Conservation (phyloP, 1,140 invertebrate species). For the Dendrolimus kikuchii region DNA sequence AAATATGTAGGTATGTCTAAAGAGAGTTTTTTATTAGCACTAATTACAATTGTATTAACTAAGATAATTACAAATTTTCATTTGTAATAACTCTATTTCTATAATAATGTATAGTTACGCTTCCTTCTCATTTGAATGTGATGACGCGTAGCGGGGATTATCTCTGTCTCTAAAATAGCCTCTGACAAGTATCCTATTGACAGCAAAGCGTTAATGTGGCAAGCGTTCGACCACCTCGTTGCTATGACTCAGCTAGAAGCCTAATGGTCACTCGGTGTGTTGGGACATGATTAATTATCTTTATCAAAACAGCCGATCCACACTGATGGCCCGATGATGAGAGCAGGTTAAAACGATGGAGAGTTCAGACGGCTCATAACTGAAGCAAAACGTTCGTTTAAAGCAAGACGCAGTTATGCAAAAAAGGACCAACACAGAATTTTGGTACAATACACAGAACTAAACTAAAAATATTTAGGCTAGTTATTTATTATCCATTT, state of each 20-base stretch:
- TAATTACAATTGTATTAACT: no score
- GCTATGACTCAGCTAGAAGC: constrained; percentile 46
- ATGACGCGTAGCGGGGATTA: constrained; percentile 3
- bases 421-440: not conserved
- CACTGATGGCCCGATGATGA: constrained; percentile 59
- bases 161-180: constrained; percentile 12
- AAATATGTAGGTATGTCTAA: not conserved
- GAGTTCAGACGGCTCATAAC: no score
- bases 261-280: constrained; percentile 61
- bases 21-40: no score
- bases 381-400: no score
- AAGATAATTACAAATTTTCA: no score
- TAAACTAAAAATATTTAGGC: not conserved
- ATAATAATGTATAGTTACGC: not conserved
- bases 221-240: constrained; percentile 35
- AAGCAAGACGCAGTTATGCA: no score
- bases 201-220: constrained; percentile 19
- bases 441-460: not conserved
- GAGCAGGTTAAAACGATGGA: constrained; percentile 23
- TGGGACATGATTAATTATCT: constrained; percentile 59
- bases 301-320: constrained; percentile 44
- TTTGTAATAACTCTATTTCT: no score
- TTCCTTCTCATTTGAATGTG: constrained; percentile 2
- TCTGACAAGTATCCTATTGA: constrained; percentile 30
- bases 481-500: constrained; percentile 5